Evolutionary conservation across 2,113 vertebrate genomes (phyloP).

Genomic region (Nothoprocta pentlandii): DNA sequence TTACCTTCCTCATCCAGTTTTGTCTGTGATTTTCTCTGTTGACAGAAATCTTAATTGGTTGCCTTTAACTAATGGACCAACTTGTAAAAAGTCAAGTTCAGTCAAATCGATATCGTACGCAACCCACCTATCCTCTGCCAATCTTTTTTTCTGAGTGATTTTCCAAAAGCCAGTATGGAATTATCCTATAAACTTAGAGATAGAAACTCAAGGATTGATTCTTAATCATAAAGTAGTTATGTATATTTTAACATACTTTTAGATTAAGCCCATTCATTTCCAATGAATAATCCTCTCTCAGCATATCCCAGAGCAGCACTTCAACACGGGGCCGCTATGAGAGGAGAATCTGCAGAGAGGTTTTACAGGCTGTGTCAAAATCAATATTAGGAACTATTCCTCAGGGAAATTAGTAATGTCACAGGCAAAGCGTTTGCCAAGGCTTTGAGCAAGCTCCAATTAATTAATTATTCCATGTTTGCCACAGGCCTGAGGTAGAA

Average conservation of each 20-base stretch:
- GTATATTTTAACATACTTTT: background rate
- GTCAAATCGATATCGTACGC: background rate
- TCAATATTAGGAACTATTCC: conserved; percentile 58
- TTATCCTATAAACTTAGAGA: background rate
- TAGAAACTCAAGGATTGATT: conserved; percentile 17
- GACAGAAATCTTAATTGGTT: conserved; percentile 6
- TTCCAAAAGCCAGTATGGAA: conserved; percentile 4
- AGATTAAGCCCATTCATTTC: conserved; percentile 44
- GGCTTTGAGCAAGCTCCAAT: conserved; percentile 34
- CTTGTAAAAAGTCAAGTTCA: background rate
- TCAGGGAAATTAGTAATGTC: conserved; percentile 72
- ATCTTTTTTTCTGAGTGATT: background rate
- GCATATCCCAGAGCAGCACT: conserved; percentile 16
- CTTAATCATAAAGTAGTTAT: conserved; percentile 11
- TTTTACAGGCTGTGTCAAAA: conserved; percentile 24
- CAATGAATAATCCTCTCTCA: background rate
- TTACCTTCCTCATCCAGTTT: conserved; percentile 1
- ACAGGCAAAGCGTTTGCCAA: conserved; percentile 13
- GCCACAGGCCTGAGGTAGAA: background rate
- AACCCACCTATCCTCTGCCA: background rate
- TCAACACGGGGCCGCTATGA: background rate
- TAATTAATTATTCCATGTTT: conserved; percentile 44
- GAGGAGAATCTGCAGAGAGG: conserved; percentile 7
- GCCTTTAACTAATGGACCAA: background rate
- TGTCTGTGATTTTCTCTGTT: background rate